These are phyloP conservation scores for Cepaea nemoralis DNA, from an alignment of 1,140 invertebrate genomes.

Conservation along the genomic window DNA sequence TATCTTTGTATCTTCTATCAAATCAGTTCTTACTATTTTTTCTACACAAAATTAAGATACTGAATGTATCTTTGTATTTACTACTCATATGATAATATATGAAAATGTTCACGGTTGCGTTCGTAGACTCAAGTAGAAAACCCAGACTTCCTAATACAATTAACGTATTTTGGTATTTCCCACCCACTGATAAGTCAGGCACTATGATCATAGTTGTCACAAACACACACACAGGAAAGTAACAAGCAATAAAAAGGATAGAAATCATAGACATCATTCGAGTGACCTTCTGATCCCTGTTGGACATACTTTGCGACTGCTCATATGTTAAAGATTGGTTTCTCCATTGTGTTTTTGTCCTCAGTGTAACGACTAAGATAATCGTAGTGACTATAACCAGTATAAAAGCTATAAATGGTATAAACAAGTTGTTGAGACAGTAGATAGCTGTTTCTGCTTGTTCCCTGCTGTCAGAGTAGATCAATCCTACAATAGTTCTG, in stretches of 20 bases:
- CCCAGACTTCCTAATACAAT: neutral
- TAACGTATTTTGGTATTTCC: slow-evolving; percentile 10
- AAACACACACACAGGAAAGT: neutral
- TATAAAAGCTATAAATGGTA: neutral
- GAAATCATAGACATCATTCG: slow-evolving; percentile 22
- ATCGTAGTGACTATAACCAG: neutral
- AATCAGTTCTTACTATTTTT: too few relatives aligned
- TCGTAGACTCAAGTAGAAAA: slow-evolving; percentile 14
- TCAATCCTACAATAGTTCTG: slow-evolving; percentile 7
- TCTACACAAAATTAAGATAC: too few relatives aligned
- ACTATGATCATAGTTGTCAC: neutral
- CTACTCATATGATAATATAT: too few relatives aligned
- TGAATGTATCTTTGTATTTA: too few relatives aligned
- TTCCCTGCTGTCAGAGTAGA: neutral
- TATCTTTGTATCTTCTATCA: too few relatives aligned
- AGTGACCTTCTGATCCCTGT: slow-evolving; percentile 16
- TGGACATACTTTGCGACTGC: neutral
- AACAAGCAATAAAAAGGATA: slow-evolving; percentile 6
- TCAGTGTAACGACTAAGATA: neutral
- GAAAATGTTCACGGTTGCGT: slow-evolving; percentile 25
- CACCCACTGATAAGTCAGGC: neutral
- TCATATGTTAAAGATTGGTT: too few relatives aligned
- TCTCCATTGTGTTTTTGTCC: neutral
- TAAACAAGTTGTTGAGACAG: neutral
- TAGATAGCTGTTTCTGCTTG: neutral